A percentile compares a stretch with the other conserved stretches of the same genome.
phyloP scores from a whole-genome alignment of 2,888 invertebrate genomes.

The Pseudoips prasinana region DNA sequence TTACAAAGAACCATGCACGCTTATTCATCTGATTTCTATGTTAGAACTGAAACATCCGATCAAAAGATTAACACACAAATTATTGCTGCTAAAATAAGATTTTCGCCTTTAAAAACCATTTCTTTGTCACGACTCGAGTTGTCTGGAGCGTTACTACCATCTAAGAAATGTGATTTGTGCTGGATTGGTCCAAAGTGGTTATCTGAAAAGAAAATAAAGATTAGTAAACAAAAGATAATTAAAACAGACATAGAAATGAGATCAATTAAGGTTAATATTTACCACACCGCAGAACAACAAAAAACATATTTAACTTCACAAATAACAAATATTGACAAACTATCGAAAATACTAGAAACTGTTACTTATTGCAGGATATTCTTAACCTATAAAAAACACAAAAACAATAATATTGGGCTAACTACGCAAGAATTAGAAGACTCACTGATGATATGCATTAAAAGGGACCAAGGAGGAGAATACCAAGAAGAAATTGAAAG shows the following conservation, averaged over 20 bases:
- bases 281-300: neutral
- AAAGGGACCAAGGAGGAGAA: neutral
- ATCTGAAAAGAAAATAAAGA: constrained; percentile 3
- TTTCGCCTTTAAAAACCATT: constrained; percentile 2
- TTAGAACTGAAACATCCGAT: neutral
- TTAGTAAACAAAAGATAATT: neutral
- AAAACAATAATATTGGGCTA: neutral
- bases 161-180: constrained; percentile 16
- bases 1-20: constrained; percentile 4
- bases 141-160: constrained; percentile 1
- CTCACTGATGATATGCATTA: neutral
- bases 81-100: constrained; percentile 2
- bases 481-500: neutral
- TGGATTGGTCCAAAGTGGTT: constrained; percentile 26
- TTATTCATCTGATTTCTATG: constrained; percentile 2
- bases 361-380: no score
- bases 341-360: no score
- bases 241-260: constrained; percentile 10
- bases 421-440: constrained; percentile 1
- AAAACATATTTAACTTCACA: neutral
- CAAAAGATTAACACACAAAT: neutral
- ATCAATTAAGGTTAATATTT: neutral
- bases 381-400: neutral
- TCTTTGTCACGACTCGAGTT: constrained; percentile 8
- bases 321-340: neutral